phyloP scores from a whole-genome alignment of 1,140 invertebrate genomes.

The Gryllus bimaculatus region DNA sequence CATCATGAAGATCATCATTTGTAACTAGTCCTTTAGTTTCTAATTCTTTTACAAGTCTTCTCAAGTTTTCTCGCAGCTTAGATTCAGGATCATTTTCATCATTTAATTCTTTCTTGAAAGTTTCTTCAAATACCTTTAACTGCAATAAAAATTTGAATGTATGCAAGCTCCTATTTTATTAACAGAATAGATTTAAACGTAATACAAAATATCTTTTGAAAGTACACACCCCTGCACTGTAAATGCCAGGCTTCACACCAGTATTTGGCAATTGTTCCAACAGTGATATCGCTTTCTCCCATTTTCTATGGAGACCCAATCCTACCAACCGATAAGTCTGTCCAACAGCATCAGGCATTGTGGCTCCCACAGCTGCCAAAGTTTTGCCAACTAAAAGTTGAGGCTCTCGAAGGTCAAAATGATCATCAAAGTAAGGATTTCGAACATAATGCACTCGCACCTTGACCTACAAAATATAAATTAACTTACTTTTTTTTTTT shows the following conservation, averaged over 20 bases:
- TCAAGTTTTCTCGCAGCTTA: slow-evolving; percentile 25
- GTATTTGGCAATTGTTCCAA: slow-evolving; percentile 34
- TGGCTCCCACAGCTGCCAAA: slow-evolving; percentile 48
- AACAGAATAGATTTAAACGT: background rate
- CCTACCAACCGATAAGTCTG: slow-evolving; percentile 60
- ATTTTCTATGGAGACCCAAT: slow-evolving; percentile 55
- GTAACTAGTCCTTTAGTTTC: slow-evolving; percentile 13
- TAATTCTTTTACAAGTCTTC: slow-evolving; percentile 18
- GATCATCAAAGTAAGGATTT: slow-evolving; percentile 75
- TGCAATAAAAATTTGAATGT: background rate
- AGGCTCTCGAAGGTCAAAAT: slow-evolving; percentile 70
- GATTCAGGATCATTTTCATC: background rate
- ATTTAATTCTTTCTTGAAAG: background rate
- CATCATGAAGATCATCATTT: slow-evolving; percentile 19
- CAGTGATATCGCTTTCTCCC: slow-evolving; percentile 39
- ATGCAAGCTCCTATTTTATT: background rate
- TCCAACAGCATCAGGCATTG: slow-evolving; percentile 41
- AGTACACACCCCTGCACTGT: slow-evolving; percentile 14
- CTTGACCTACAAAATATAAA: slow-evolving; percentile 41
- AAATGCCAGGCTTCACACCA: slow-evolving; percentile 10
- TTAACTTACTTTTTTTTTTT: no score
- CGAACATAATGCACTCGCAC: slow-evolving; percentile 67
- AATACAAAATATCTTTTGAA: background rate
- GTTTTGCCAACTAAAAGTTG: slow-evolving; percentile 68
- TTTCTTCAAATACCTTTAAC: slow-evolving; percentile 9